Conservation (phyloP, 2,113 vertebrate species). For the Phocoena phocoena region DNA sequence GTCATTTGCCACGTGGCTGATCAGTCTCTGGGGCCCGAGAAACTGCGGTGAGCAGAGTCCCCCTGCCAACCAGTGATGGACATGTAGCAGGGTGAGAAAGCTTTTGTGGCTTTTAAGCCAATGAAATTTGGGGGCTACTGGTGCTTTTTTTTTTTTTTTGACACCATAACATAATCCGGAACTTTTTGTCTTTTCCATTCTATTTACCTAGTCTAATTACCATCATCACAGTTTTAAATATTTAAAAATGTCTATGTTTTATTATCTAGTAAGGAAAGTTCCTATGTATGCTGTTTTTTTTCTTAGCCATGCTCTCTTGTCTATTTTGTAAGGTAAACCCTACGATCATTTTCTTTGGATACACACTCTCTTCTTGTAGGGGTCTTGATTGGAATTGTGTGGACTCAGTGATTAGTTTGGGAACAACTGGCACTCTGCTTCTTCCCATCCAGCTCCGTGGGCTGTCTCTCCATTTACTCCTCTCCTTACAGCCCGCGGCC, state of each 20-base stretch:
- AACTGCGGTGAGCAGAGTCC: neutral
- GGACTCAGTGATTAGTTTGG: neutral
- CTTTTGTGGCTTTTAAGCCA: neutral
- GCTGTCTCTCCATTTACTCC: neutral
- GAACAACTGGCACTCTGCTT: neutral
- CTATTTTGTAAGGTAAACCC: neutral
- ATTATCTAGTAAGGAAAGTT: neutral
- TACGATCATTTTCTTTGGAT: neutral
- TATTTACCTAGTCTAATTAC: neutral
- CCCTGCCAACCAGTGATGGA: neutral
- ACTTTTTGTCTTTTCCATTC: neutral
- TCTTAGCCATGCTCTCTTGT: neutral
- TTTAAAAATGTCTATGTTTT: neutral
- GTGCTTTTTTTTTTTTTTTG: neutral
- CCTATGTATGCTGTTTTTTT: neutral
- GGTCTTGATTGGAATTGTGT: neutral
- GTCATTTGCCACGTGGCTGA: fast-evolving
- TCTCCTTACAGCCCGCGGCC: fast-evolving
- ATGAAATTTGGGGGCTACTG: neutral
- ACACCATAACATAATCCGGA: neutral
- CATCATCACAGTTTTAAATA: neutral
- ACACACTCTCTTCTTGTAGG: neutral
- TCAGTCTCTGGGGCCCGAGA: too few species aligned
- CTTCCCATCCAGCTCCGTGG: neutral
- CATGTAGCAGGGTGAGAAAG: neutral